Base-by-base conservation (phyloP, 2,888 invertebrate genomes). In the Augochlorella aurata region DNA sequence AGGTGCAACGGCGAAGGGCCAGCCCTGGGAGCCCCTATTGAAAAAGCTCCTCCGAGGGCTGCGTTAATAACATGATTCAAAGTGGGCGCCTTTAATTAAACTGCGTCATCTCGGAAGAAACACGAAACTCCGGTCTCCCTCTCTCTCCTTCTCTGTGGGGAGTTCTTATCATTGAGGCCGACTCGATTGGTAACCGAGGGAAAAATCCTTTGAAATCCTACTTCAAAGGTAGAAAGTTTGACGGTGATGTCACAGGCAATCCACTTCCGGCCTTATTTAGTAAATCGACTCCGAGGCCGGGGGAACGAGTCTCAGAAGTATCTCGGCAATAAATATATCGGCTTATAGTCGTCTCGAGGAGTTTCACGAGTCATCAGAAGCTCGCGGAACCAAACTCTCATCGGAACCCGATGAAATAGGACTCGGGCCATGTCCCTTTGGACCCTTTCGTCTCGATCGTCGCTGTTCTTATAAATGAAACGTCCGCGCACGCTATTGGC, bases 181-280 rank as follows among this genome's bases (percentile, higher is more conserved):
- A 63, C 49, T 44, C 63, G 29, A 63, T 73, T 73, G 72, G 50
- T 63, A 50, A 44, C 61, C 72, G 3, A 44, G 47, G 21, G 47
- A 77, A 65, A 82, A 74, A 74, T 77, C 83, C 82, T 83, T 82
- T 83, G 82, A 82, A 77, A 83, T 72, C 65, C 67, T 68, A 54
- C 70, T 72, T 82, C 83, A 84, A 84, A 84, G 83, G 83, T 65
- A 76, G 61, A 21, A 79, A 87, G 82, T 85, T 76, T 66, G 76
- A 73, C 80, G 85, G 65, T 74, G 83, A 83, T 77, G 83, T 81
- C 80, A 81, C 77, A 79, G 74, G 83, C 83, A 87, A 87, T 87
- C 87, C 87, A 87, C 87, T 87, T 85, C 83, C 82, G 82, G 80
- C 52, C 85, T 87, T 82, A 87, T 87, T 87, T 87, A 87, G 77